These are phyloP conservation scores for Scolanthus callimorphus DNA, from an alignment of 92 coral and sea anemone genomes.

Conservation along the genomic window DNA sequence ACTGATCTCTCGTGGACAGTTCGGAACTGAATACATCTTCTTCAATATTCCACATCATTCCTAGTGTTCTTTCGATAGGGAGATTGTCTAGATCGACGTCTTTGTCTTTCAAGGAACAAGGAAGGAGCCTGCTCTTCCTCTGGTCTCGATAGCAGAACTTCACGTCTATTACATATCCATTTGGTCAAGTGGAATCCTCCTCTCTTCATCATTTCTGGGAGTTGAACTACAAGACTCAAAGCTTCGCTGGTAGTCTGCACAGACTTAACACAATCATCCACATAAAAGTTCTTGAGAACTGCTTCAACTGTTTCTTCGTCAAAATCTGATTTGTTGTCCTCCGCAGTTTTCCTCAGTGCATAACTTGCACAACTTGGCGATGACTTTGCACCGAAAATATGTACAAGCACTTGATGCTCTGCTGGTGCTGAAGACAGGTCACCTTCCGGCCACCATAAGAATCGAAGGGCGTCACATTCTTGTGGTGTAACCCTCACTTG, in stretches of 20 bases:
- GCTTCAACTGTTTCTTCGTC: slow-evolving; percentile 16
- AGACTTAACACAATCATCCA: slow-evolving; percentile 32
- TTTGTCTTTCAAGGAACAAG: slow-evolving; percentile 2
- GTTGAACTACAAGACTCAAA: not conserved
- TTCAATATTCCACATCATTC: slow-evolving; percentile 28
- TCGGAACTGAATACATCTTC: slow-evolving; percentile 17
- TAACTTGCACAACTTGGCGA: slow-evolving; percentile 32
- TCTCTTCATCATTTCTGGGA: slow-evolving; percentile 1
- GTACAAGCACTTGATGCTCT: slow-evolving; percentile 17
- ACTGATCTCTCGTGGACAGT: not conserved
- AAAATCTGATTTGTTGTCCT: slow-evolving; percentile 10
- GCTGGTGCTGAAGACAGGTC: slow-evolving; percentile 3
- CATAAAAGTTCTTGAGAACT: slow-evolving; percentile 24
- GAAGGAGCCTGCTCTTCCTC: slow-evolving; percentile 7
- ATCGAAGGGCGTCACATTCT: slow-evolving; percentile 13
- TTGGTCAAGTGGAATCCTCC: slow-evolving; percentile 38
- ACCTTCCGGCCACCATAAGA: slow-evolving; percentile 25
- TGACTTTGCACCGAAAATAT: slow-evolving; percentile 18
- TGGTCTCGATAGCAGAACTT: slow-evolving; percentile 23
- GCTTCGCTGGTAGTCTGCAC: slow-evolving; percentile 4
- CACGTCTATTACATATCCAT: slow-evolving; percentile 20
- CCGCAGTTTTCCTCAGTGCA: slow-evolving; percentile 8
- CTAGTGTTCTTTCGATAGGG: slow-evolving; percentile 18
- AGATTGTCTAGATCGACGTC: slow-evolving; percentile 24
- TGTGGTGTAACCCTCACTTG: slow-evolving; percentile 12